phyloP scores from a whole-genome alignment of 2,888 invertebrate genomes.

The Chaetogeoica ovagalla region DNA sequence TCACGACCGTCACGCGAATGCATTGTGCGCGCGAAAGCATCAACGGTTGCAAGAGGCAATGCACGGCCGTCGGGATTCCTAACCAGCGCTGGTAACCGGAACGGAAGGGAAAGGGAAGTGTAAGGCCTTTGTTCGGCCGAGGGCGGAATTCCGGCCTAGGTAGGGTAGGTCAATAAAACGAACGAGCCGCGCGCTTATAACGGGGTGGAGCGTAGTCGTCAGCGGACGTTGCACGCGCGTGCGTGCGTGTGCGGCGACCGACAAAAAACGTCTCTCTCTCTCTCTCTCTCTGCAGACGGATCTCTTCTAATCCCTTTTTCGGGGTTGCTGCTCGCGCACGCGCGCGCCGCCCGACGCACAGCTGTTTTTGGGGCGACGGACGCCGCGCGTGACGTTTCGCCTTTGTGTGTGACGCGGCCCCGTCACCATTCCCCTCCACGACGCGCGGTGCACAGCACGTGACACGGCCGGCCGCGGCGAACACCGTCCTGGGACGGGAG shows the following conservation, averaged over 20 bases:
- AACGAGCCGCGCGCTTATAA: not conserved
- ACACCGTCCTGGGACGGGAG: not conserved
- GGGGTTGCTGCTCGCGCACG: no score
- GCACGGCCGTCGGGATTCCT: not conserved
- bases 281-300: no score
- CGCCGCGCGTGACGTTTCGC: conserved; percentile 27
- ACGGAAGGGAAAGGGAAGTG: not conserved
- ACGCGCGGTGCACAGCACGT: not conserved
- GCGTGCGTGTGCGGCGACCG: no score
- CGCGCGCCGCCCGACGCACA: not conserved
- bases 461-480: no score
- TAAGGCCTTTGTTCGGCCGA: conserved; percentile 26
- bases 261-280: no score
- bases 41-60: not conserved
- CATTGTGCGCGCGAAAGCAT: conserved; percentile 15
- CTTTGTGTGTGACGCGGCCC: not conserved
- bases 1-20: not conserved
- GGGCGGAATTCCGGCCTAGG: conserved; percentile 43
- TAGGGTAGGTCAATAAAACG: conserved; percentile 51
- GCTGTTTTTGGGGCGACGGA: conserved; percentile 13
- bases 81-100: no score
- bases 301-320: no score
- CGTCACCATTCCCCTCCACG: not conserved
- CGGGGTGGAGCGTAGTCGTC: not conserved
- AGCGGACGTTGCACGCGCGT: not conserved